Percentiles rank a stretch among this genome's conserved stretches.
Conservation (phyloP, 2,113 vertebrate genomes). For the Seriola quinqueradiata region DNA sequence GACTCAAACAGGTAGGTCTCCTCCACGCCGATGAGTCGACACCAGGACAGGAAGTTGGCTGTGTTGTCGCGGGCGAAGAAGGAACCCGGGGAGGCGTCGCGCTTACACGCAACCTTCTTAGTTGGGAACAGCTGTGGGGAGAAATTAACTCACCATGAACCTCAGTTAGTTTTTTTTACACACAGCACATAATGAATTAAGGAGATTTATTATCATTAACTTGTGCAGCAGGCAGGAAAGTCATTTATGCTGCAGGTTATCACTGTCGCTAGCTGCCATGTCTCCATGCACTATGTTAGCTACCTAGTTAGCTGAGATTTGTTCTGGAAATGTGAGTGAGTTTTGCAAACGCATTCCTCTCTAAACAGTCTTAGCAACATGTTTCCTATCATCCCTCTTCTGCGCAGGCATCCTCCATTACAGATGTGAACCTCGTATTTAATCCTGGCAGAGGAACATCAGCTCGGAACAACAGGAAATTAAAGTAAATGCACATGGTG, state of each 20-base stretch:
- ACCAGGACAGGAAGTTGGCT: slow-evolving; percentile 98
- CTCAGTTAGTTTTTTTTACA: not conserved
- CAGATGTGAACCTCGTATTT: too few relatives aligned
- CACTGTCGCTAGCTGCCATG: not conserved
- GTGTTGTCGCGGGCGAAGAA: slow-evolving; percentile 99
- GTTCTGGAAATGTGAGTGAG: not conserved
- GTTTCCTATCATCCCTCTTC: too few relatives aligned
- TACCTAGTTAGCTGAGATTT: not conserved
- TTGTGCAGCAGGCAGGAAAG: too few relatives aligned
- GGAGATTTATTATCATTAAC: not conserved
- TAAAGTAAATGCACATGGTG: not conserved
- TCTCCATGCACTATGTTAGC: not conserved
- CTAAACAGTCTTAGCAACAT: not conserved
- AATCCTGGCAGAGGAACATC: too few relatives aligned
- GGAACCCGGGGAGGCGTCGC: slow-evolving; percentile 92
- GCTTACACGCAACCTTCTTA: slow-evolving; percentile 92
- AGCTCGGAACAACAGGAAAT: too few relatives aligned
- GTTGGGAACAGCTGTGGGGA: slow-evolving; percentile 87
- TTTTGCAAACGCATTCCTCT: too few relatives aligned
- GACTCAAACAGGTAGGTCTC: slow-evolving; percentile 98
- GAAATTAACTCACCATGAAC: not conserved
- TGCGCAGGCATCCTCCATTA: too few relatives aligned
- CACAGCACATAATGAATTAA: not conserved
- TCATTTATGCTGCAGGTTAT: not conserved
- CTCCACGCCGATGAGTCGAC: slow-evolving; percentile 91